A percentile compares a stretch with the other conserved stretches of the same genome.
phyloP scores from a whole-genome alignment of 2,888 invertebrate species.

The Pimpla rufipes region DNA sequence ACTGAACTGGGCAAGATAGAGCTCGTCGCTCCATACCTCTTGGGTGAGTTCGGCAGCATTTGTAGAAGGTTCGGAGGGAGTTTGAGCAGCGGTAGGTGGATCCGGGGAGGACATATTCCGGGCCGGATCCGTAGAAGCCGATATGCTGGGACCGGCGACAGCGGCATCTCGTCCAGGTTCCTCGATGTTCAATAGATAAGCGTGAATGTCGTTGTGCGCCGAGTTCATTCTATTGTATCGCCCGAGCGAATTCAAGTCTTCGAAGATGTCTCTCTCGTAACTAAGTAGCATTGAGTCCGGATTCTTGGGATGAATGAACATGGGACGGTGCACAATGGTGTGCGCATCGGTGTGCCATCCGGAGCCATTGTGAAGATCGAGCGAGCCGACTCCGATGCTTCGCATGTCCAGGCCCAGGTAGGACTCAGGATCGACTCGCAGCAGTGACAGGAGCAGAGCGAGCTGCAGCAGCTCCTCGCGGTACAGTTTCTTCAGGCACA shows the following conservation, averaged over 20 bases:
- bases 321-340: constrained; percentile 87
- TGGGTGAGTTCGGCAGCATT: constrained; percentile 84
- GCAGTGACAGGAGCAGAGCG: constrained; percentile 92
- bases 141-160: constrained; percentile 77
- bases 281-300: constrained; percentile 90
- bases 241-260: constrained; percentile 91
- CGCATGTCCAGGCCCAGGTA: constrained; percentile 88
- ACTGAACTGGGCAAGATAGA: background rate
- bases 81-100: constrained; percentile 74
- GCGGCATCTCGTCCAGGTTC: constrained; percentile 78
- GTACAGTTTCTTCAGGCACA: constrained; percentile 93
- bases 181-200: constrained; percentile 89
- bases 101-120: constrained; percentile 77
- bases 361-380: constrained; percentile 89
- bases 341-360: constrained; percentile 89
- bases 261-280: constrained; percentile 91
- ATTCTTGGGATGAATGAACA: constrained; percentile 90
- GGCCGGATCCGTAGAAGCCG: constrained; percentile 72
- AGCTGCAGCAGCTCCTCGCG: constrained; percentile 93
- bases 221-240: constrained; percentile 87
- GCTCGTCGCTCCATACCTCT: constrained; percentile 81
- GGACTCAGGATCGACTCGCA: constrained; percentile 91
- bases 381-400: constrained; percentile 85
- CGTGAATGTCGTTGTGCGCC: constrained; percentile 87
- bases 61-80: constrained; percentile 73